Evolutionary conservation across 2,888 invertebrate species (phyloP).

Genomic region (Fragum fragum): DNA sequence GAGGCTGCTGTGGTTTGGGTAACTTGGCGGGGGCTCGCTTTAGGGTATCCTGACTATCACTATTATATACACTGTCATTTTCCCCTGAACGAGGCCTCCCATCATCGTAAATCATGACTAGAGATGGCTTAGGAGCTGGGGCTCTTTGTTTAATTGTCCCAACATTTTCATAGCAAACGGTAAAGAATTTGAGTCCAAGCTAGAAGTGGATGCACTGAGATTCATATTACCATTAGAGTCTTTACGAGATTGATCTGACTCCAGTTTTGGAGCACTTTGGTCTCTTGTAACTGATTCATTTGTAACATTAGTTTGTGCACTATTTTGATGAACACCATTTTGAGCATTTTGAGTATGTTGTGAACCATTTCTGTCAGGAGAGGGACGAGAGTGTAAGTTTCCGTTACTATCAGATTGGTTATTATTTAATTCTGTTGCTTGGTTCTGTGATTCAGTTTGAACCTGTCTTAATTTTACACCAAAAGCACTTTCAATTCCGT

Average conservation of each 20-base stretch:
- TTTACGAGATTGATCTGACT: constrained; percentile 58
- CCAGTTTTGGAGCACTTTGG: constrained; percentile 36
- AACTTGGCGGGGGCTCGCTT: constrained; percentile 63
- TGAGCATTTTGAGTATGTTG: constrained; percentile 54
- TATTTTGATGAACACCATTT: constrained; percentile 62
- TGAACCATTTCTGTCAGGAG: neutral
- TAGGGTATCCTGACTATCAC: constrained; percentile 62
- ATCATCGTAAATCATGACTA: constrained; percentile 76
- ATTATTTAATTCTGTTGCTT: constrained; percentile 47
- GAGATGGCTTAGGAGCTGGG: constrained; percentile 80
- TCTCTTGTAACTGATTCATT: constrained; percentile 48
- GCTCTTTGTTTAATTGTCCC: constrained; percentile 97
- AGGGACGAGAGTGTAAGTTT: neutral
- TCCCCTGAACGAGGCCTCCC: constrained; percentile 44
- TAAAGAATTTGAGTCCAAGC: constrained; percentile 95
- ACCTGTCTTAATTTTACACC: constrained; percentile 68
- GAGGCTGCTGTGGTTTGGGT: constrained; percentile 58
- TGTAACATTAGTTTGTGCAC: constrained; percentile 25
- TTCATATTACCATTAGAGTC: constrained; percentile 70
- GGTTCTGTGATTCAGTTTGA: constrained; percentile 56
- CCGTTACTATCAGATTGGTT: constrained; percentile 33
- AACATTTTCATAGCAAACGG: constrained; percentile 99
- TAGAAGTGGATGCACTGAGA: constrained; percentile 89
- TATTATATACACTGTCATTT: constrained; percentile 64
- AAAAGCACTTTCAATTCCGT: constrained; percentile 66